Conservation (phyloP, 2,888 invertebrate species). For the Ophion slaviceki region DNA sequence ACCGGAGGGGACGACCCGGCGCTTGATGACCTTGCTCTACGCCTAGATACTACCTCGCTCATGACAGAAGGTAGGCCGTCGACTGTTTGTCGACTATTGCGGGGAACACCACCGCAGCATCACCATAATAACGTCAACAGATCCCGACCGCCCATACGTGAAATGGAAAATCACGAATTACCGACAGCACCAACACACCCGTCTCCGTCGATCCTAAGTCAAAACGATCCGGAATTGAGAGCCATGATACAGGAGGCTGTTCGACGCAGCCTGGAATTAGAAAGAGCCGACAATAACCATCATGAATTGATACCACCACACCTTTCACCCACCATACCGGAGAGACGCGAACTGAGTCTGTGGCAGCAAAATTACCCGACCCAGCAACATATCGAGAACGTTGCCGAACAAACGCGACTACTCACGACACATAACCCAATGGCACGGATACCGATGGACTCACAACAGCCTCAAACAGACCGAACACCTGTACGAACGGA, state of each 20-base stretch:
- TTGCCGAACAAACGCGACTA: background rate
- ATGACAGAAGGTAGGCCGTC: background rate
- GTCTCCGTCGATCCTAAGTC: conserved; percentile 32
- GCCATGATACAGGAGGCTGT: conserved; percentile 36
- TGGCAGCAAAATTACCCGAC: background rate
- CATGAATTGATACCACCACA: conserved; percentile 6
- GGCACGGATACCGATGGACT: background rate
- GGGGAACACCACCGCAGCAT: background rate
- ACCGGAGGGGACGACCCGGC: background rate
- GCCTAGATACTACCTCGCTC: background rate
- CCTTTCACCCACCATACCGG: background rate
- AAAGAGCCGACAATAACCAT: conserved; percentile 1
- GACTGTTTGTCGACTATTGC: background rate
- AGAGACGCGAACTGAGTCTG: too few species aligned
- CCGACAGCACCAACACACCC: background rate
- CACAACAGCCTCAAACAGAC: conserved; percentile 8
- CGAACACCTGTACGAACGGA: background rate
- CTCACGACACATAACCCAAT: background rate
- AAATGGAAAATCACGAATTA: background rate
- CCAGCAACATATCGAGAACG: background rate
- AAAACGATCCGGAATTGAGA: conserved; percentile 21
- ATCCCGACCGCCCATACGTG: background rate
- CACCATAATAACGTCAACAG: background rate
- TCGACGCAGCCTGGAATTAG: conserved; percentile 4
- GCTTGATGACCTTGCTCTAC: background rate